phyloP scores from a whole-genome alignment of 2,113 vertebrate species.

The Ariopsis seemanni region DNA sequence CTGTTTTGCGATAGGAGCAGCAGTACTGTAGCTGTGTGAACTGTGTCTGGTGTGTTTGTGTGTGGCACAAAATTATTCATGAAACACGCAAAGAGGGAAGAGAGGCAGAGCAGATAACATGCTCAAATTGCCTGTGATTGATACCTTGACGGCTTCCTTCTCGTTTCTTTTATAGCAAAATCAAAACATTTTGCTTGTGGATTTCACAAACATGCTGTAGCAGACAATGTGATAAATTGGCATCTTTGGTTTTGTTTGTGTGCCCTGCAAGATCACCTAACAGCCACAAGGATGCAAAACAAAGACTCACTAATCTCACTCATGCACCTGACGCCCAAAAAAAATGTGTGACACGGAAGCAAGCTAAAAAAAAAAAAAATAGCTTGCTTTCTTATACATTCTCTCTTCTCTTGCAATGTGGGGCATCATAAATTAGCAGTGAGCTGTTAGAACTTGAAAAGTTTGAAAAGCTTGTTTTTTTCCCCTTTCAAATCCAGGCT shows the following conservation, averaged over 20 bases:
- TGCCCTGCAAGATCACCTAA: conserved; percentile 69
- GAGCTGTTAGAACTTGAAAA: conserved; percentile 77
- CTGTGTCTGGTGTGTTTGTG: conserved; percentile 54
- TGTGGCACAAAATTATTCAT: conserved; percentile 59
- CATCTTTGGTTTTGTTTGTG: conserved; percentile 71
- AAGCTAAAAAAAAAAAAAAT: conserved; percentile 64
- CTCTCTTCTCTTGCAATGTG: conserved; percentile 61
- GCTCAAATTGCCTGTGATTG: conserved; percentile 65
- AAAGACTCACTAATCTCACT: conserved; percentile 70
- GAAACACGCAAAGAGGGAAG: conserved; percentile 31
- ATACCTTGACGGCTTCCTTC: conserved; percentile 63
- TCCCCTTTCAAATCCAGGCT: conserved; percentile 68
- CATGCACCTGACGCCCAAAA: conserved; percentile 70
- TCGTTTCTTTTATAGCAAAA: conserved; percentile 55
- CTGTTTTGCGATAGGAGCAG: not conserved
- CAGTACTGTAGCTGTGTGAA: conserved; percentile 18
- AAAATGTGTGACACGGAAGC: conserved; percentile 71
- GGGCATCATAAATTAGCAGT: conserved; percentile 69
- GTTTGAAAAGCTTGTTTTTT: conserved; percentile 70
- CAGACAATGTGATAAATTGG: conserved; percentile 68
- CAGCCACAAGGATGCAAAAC: conserved; percentile 71
- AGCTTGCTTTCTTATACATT: conserved; percentile 67
- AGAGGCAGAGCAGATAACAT: conserved; percentile 51
- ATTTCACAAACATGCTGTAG: conserved; percentile 64
- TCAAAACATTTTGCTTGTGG: conserved; percentile 70